Evolutionary conservation across 37 sponge, comb jelly and placozoan genomes (phyloP).

Genomic region (Spongilla lacustris): DNA sequence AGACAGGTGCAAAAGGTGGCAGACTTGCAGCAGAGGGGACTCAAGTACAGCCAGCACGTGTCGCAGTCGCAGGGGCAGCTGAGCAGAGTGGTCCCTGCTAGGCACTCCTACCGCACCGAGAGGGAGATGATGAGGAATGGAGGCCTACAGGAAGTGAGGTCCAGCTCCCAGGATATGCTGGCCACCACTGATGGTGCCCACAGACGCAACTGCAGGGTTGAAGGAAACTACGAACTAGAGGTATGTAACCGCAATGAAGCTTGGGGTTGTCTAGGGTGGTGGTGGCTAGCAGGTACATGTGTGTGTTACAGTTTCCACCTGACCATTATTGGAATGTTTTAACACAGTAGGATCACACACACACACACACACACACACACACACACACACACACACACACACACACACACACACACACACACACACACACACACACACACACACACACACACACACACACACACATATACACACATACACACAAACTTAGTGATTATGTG

Average conservation of each 20-base stretch:
- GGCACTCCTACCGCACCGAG: conserved; percentile 31
- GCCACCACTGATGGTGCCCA: not conserved
- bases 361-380: no score
- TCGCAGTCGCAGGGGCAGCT: not conserved
- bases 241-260: conserved; percentile 8
- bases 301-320: no score
- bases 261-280: no score
- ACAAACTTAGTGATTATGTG: not conserved
- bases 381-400: no score
- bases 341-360: no score
- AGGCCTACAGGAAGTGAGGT: not conserved
- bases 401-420: no score
- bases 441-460: no score
- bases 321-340: no score
- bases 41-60: not conserved
- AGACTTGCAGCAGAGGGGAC: not conserved
- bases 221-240: conserved; percentile 75
- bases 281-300: not conserved
- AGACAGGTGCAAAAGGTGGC: not conserved
- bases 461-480: not conserved
- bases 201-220: conserved; percentile 35
- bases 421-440: no score
- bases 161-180: not conserved
- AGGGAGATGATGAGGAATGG: conserved; percentile 29
- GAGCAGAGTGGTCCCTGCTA: not conserved